Percentiles rank a stretch among this genome's conserved stretches.
Evolutionary conservation across 2,113 vertebrate genomes (phyloP).

Genomic region (Psittacara wagleri): DNA sequence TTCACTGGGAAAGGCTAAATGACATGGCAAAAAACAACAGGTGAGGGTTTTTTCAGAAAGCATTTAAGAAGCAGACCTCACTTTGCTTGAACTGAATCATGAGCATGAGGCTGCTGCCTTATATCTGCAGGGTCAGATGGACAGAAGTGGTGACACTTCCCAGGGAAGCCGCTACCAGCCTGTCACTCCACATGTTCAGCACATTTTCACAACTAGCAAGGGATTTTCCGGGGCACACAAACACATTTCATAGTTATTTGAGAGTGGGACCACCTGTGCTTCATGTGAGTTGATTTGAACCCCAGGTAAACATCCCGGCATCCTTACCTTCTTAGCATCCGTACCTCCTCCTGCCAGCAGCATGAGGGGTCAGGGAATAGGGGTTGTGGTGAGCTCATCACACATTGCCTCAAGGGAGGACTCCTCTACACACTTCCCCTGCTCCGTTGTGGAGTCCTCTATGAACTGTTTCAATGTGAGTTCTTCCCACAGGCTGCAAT

Average conservation of each 20-base stretch:
- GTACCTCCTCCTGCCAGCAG: neutral
- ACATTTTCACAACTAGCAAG: neutral
- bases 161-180: neutral
- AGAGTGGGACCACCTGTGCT: neutral
- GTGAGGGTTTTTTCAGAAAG: neutral
- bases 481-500: neutral
- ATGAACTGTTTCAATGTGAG: neutral
- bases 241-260: neutral
- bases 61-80: neutral
- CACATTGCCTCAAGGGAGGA: neutral
- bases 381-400: neutral
- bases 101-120: neutral
- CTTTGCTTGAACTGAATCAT: neutral
- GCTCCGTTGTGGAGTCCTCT: neutral
- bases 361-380: neutral
- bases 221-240: neutral
- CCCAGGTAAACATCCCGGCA: fast-evolving
- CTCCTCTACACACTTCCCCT: neutral
- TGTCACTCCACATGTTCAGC: neutral
- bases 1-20: neutral
- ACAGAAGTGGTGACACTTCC: neutral
- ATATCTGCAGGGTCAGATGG: neutral
- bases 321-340: neutral
- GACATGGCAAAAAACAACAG: neutral
- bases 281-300: neutral